Conservation (phyloP, 2,797 vertebrate genomes). For the Salmo trutta region DNA sequence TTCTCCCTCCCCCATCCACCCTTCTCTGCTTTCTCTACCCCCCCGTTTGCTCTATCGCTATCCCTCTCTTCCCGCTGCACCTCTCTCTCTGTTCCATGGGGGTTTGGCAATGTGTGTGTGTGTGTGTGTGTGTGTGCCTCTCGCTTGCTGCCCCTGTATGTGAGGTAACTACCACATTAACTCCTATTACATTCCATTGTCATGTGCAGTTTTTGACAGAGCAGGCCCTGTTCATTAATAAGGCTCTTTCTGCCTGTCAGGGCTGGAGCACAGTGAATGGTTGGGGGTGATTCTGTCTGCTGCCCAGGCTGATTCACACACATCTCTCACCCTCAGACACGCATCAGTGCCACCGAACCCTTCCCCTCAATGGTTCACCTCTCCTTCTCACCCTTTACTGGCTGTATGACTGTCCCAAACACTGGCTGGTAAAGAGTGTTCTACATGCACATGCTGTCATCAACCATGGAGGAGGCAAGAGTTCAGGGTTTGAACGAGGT, state of each 20-base stretch:
- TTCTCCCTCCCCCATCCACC: conserved; percentile 13
- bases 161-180: background rate
- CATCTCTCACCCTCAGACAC: background rate
- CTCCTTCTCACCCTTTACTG: background rate
- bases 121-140: conserved; percentile 5
- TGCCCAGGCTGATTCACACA: background rate
- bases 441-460: background rate
- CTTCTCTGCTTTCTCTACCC: conserved; percentile 6
- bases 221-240: background rate
- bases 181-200: conserved; percentile 2
- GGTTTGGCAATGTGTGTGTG: conserved; percentile 10
- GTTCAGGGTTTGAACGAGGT: background rate
- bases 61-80: conserved; percentile 33
- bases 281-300: background rate
- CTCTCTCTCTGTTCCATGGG: conserved; percentile 29
- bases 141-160: background rate
- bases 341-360: background rate
- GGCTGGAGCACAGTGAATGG: background rate
- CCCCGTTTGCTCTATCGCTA: background rate
- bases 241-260: background rate
- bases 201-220: background rate
- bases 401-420: background rate
- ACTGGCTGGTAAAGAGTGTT: background rate
- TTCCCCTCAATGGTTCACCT: background rate
- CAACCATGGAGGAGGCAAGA: background rate